Evolutionary conservation across 2,888 invertebrate genomes (phyloP).

Genomic region (Agrypnus murinus): DNA sequence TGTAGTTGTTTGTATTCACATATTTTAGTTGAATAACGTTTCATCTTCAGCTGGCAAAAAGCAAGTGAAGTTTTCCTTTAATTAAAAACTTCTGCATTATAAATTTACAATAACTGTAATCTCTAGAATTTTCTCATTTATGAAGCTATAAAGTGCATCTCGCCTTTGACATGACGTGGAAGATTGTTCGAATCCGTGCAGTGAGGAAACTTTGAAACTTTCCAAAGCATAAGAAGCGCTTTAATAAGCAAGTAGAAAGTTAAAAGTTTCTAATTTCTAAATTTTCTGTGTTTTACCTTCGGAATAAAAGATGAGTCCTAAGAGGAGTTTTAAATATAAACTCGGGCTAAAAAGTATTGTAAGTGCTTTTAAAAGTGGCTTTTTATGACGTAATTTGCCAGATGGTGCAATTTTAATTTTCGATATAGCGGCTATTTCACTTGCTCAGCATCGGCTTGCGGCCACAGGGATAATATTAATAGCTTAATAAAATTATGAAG

Average conservation of each 20-base stretch:
- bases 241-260: conserved; percentile 46
- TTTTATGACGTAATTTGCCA: conserved; percentile 50
- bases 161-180: conserved; percentile 24
- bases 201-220: conserved; percentile 25
- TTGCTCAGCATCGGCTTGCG: conserved; percentile 10
- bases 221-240: conserved; percentile 15
- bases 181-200: conserved; percentile 30
- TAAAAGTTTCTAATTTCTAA: conserved; percentile 46
- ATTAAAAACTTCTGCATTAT: conserved; percentile 32
- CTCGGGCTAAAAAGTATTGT: conserved; percentile 46
- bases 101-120: background rate
- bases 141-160: conserved; percentile 35
- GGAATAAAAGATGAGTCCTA: conserved; percentile 45
- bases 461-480: conserved; percentile 36
- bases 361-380: conserved; percentile 48
- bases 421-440: conserved; percentile 43
- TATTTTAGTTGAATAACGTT: too few relatives aligned
- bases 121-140: background rate
- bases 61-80: background rate
- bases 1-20: too few relatives aligned
- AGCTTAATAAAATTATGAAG: conserved; percentile 43
- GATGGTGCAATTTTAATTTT: conserved; percentile 51
- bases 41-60: too few relatives aligned
- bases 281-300: conserved; percentile 47
- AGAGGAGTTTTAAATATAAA: conserved; percentile 47